phyloP scores from a whole-genome alignment of 2,888 invertebrate genomes.

The Margaritifera margaritifera region DNA sequence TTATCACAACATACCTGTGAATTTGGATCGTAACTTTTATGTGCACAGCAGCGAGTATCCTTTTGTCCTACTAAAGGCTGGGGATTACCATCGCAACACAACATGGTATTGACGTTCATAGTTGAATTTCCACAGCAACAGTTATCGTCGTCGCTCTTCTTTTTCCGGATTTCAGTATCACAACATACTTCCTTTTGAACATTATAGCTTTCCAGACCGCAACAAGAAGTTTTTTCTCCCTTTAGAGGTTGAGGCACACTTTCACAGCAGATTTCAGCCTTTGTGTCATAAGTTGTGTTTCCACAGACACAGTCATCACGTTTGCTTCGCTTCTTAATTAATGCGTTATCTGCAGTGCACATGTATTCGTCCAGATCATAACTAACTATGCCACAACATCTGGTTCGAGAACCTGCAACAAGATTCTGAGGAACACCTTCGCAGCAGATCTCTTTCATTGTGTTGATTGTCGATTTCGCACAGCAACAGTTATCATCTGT shows the following conservation, averaged over 20 bases:
- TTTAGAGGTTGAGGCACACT: conserved; percentile 16
- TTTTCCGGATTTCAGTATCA: no score
- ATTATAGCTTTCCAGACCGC: conserved; percentile 22
- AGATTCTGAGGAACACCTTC: conserved; percentile 17
- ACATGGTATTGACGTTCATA: no score
- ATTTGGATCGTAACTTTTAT: conserved; percentile 13
- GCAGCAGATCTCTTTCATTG: conserved; percentile 16
- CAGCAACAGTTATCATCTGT: conserved; percentile 29
- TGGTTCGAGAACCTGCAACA: conserved; percentile 13
- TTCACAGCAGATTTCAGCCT: conserved; percentile 27
- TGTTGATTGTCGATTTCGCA: conserved; percentile 28
- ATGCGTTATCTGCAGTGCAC: conserved; percentile 21
- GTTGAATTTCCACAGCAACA: no score
- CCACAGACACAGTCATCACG: conserved; percentile 27
- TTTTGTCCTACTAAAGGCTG: conserved; percentile 8
- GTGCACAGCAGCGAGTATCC: no score
- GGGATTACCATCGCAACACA: no score
- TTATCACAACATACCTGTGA: conserved; percentile 14
- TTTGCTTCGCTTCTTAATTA: conserved; percentile 18
- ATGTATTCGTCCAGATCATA: conserved; percentile 22
- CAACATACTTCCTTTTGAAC: conserved; percentile 21
- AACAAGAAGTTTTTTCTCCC: conserved; percentile 21
- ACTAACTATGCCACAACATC: conserved; percentile 24
- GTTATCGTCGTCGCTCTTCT: no score
- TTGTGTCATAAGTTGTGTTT: conserved; percentile 20